Evolutionary conservation across 2,113 vertebrate genomes (phyloP).

Genomic region (Macquaria australasica): DNA sequence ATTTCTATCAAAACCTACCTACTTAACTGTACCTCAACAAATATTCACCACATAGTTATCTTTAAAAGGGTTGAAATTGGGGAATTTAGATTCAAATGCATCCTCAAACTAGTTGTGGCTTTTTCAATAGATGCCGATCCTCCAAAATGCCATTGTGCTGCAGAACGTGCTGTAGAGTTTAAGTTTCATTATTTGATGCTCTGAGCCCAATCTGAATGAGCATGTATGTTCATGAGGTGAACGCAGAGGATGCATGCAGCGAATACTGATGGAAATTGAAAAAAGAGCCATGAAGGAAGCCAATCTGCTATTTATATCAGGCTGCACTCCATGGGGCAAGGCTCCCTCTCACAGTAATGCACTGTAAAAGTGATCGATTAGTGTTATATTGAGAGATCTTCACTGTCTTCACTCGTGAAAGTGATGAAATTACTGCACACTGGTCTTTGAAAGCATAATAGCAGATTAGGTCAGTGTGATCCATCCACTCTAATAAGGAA

Average conservation of each 20-base stretch:
- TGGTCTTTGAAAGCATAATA: constrained; percentile 76
- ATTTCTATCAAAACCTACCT: background rate
- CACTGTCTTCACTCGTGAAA: constrained; percentile 66
- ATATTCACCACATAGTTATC: constrained; percentile 6
- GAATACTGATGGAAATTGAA: constrained; percentile 77
- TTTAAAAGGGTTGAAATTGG: constrained; percentile 7
- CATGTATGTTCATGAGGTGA: constrained; percentile 68
- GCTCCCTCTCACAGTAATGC: constrained; percentile 77
- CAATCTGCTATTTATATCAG: constrained; percentile 81
- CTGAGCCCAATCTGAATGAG: constrained; percentile 55
- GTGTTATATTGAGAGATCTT: constrained; percentile 77
- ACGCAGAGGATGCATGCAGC: constrained; percentile 55
- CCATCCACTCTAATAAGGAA: constrained; percentile 69
- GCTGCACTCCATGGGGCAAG: constrained; percentile 63
- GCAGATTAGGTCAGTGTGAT: constrained; percentile 75
- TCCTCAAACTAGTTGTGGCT: constrained; percentile 12
- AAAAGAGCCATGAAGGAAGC: constrained; percentile 69
- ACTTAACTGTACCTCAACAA: constrained; percentile 1
- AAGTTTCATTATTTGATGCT: constrained; percentile 40
- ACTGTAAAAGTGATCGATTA: constrained; percentile 84
- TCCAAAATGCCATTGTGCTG: background rate
- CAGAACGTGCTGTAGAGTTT: background rate
- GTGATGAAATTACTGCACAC: constrained; percentile 79
- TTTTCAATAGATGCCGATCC: background rate
- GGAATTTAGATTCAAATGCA: constrained; percentile 15